Evolutionary conservation across 2,113 vertebrate species (phyloP), one percentile per base, ranked within the genome.

Genomic region (Poicephalus meyeri): DNA sequence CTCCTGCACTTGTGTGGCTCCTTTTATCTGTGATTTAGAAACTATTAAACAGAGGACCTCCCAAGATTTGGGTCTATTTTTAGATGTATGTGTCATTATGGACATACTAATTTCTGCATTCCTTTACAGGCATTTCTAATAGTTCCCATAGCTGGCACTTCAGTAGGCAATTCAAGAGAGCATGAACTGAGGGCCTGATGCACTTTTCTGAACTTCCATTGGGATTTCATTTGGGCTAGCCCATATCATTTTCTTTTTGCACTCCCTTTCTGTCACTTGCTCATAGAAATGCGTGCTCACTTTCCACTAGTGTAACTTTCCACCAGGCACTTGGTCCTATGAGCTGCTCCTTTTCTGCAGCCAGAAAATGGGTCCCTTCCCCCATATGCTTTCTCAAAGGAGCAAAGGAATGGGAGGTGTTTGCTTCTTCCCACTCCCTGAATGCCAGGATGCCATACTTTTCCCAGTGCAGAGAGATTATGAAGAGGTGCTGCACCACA

Each of bases 401-500:
- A 86, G 33, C 8, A 50, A 37, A 29, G 26, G 15, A 39, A 77
- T 13, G n/a, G 49, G 61, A 60, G 31, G 25, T 3, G 3, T 64
- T 60, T 47, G 12, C 41, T 79, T 68, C 35, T 80, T 46, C 52
- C 24, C 7, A 2, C 10, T 63, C 26, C 16, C 52, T 56, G 28
- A 11, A 1, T 16, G n/a, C 6, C 31, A 37, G 19, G 2, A 1
- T 16, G 25, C 41, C 1, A 4, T 33, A 23, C 28, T 28, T 56
- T 42, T n/a, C 41, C 47, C 29, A 10, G 2, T 6, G 7, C 29
- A 17, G 23, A 29, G 41, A 8, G 28, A 13, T 33, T 5, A 26
- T 1, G 8, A 18, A 64, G 58, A 33, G 53, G 15, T 46, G 41
- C 7, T 19, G 46, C 12, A 20, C 10, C 10, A 55, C 41, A 53